Evolutionary conservation across 2,113 vertebrate species (phyloP).

Genomic region (Polypterus bichir): DNA sequence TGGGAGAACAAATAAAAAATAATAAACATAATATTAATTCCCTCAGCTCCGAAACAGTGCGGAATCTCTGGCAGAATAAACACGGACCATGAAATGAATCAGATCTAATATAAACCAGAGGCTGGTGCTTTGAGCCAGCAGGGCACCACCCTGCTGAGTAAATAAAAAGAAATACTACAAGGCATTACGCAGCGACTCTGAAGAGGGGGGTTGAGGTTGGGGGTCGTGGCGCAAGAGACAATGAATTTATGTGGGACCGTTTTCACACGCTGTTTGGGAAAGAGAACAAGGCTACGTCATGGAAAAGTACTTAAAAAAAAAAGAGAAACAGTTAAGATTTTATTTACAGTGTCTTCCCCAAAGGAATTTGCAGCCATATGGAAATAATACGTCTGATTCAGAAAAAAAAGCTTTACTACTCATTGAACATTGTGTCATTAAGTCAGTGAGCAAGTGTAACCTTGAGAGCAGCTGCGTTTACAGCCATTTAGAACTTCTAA

Average conservation of each 20-base stretch:
- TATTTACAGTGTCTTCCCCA: too few species aligned
- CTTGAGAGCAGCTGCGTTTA: too few species aligned
- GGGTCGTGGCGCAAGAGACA: too few species aligned
- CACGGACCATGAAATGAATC: slow-evolving; percentile 54
- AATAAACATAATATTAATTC: slow-evolving; percentile 24
- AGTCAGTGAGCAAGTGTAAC: too few species aligned
- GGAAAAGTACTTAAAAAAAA: slow-evolving; percentile 11
- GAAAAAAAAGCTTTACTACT: too few species aligned
- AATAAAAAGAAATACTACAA: slow-evolving; percentile 27
- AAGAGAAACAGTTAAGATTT: neutral
- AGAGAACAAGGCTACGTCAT: neutral
- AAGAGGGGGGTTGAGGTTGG: slow-evolving; percentile 38
- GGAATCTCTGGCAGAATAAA: slow-evolving; percentile 40
- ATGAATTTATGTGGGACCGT: neutral
- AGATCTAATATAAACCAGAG: slow-evolving; percentile 64
- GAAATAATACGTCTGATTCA: too few species aligned
- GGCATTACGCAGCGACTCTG: slow-evolving; percentile 37
- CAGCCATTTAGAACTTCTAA: too few species aligned
- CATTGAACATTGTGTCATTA: too few species aligned
- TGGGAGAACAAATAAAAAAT: neutral
- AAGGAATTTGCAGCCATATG: too few species aligned
- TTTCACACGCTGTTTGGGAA: slow-evolving; percentile 10
- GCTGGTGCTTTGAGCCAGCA: slow-evolving; percentile 34
- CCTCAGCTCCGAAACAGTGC: slow-evolving; percentile 38
- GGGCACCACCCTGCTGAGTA: slow-evolving; percentile 46